Base-by-base conservation (phyloP, 2,113 vertebrate species). In the Campylomormyrus tamandua region DNA sequence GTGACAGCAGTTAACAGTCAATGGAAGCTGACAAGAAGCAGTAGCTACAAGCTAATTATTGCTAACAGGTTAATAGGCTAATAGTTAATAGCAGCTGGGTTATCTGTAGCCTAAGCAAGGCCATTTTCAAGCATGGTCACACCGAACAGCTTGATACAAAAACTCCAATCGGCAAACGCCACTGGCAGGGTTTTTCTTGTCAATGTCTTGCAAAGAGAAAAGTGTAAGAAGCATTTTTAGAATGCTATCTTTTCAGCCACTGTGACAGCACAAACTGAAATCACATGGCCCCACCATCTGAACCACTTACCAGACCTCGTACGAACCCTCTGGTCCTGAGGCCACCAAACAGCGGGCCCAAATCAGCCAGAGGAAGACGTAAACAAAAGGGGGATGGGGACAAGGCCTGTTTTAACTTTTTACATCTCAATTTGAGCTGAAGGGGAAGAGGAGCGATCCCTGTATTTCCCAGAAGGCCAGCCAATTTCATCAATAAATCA, bases 401-500 rank as follows among this genome's bases (percentile, higher is more conserved):
- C 49, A 35, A 88, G 85, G 80, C 86, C 87, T 46, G 46, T 50
- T 80, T 85, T 85, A 56, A 49, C 83, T 56, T 84, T 91, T 90
- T 89, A 89, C 87, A 83, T 52, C 90, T 90, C 88, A 91, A 90
- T 91, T 48, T 83, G 46, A 52, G 80, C 84, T 89, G 56, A 53
- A 31, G 87, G 85, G 49, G 89, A 70, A 83, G 83, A 88, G 87
- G 62, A 90, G 83, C 83, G 46, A 87, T 85, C 87, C 87, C 89
- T 87, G 90, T 66, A 80, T 90, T 90, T 93, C 92, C 94, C 92
- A 90, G 87, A 92, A 93, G 93, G 90, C 90, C 87, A 89, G 90
- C 90, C 91, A 93, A 93, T 92, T 92, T 91, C 92, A 92, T 94
- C 91, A 92, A 92, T 93, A 92, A 95, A 94, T 92, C 91, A 90